Percentiles rank a stretch among this genome's conserved stretches.
These are phyloP conservation scores for Stichopus chloronotus DNA, from an alignment of 35 echinoderm and acorn worm genomes.

Conservation along the genomic window DNA sequence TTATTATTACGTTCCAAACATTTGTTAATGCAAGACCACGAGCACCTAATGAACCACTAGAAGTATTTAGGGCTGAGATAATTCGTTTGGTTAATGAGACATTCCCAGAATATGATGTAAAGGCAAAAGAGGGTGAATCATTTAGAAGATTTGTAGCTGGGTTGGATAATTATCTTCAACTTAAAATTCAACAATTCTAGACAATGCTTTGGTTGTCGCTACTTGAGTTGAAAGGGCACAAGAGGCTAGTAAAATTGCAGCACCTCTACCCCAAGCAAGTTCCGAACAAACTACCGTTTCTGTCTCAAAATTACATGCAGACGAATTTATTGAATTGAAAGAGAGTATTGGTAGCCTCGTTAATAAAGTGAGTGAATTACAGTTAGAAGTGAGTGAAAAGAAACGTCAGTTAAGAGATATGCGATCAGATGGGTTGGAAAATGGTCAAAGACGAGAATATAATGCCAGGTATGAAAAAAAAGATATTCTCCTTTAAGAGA, in stretches of 20 bases:
- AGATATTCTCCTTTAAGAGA: background rate
- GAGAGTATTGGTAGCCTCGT: constrained; percentile 1
- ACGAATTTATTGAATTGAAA: background rate
- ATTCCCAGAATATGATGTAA: constrained; percentile 39
- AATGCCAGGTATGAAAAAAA: background rate
- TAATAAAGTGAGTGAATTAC: background rate
- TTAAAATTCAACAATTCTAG: constrained; percentile 41
- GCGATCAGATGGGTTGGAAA: background rate
- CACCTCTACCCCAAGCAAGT: too few relatives aligned
- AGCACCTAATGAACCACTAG: constrained; percentile 35
- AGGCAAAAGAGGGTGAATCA: constrained; percentile 40
- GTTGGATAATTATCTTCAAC: constrained; percentile 9
- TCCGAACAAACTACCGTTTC: background rate
- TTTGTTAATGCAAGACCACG: constrained; percentile 29
- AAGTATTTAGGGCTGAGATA: constrained; percentile 56
- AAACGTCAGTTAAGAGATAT: constrained; percentile 8
- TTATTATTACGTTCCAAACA: constrained; percentile 20
- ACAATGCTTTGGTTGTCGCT: background rate
- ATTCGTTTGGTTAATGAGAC: constrained; percentile 28
- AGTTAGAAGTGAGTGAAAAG: background rate
- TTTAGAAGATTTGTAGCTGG: constrained; percentile 43
- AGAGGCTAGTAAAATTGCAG: too few relatives aligned
- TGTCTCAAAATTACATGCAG: background rate
- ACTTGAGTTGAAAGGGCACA: too few relatives aligned
- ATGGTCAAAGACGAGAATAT: background rate